Conservation (phyloP, 2,113 vertebrate genomes). For the Dromaius novaehollandiae region DNA sequence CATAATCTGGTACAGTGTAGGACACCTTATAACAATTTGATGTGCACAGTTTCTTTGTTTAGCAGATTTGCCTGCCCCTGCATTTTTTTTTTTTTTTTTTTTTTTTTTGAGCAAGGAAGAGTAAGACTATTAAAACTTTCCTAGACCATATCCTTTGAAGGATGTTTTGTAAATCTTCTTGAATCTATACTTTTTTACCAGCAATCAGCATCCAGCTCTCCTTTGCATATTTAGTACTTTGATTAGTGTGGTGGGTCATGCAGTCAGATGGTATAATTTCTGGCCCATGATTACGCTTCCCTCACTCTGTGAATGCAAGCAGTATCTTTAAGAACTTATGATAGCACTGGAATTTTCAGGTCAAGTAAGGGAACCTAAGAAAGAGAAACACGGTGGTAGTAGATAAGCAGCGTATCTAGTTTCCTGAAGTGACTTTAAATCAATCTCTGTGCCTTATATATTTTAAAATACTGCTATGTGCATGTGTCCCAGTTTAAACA, state of each 20-base stretch:
- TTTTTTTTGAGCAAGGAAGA: neutral
- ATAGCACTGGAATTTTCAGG: neutral
- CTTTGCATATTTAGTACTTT: neutral
- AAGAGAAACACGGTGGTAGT: neutral
- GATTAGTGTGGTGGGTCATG: neutral
- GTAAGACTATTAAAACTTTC: neutral
- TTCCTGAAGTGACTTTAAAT: neutral
- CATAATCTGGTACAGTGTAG: neutral
- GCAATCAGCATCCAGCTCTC: neutral
- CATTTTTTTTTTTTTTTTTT: neutral
- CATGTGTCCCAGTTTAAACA: neutral
- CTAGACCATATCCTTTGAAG: neutral
- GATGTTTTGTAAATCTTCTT: neutral
- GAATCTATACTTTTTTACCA: neutral
- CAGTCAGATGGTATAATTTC: neutral
- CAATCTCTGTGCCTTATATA: neutral
- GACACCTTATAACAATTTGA: rapidly evolving
- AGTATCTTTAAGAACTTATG: neutral
- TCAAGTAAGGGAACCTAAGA: neutral
- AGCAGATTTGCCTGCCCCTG: neutral
- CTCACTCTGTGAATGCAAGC: neutral
- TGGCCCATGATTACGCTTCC: neutral
- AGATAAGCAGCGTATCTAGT: neutral
- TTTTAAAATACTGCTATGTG: neutral
- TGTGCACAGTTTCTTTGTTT: neutral